Percentiles rank a stretch among this genome's conserved stretches.
Conservation (phyloP, 2,113 vertebrate genomes). For the Scophthalmus maximus region DNA sequence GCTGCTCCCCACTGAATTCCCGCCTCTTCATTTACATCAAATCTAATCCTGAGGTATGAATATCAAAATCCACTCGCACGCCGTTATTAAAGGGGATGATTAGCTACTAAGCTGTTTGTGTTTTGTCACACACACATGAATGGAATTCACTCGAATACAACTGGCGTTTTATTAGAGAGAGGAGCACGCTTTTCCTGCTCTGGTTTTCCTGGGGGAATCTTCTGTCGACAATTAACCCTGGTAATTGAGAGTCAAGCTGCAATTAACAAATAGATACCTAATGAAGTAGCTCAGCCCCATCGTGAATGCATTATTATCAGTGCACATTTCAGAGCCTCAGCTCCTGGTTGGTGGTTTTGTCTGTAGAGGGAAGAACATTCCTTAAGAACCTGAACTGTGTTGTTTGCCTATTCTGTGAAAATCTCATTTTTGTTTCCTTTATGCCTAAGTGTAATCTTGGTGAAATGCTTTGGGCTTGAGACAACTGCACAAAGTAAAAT, state of each 20-base stretch:
- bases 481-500: conserved; percentile 20
- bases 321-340: conserved; percentile 48
- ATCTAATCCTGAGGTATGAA: conserved; percentile 72
- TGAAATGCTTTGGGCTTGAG: conserved; percentile 43
- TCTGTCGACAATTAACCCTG: conserved; percentile 81
- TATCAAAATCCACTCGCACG: conserved; percentile 60
- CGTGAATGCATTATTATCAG: conserved; percentile 75
- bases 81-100: conserved; percentile 69
- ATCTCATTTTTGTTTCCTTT: conserved; percentile 13
- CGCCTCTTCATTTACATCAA: conserved; percentile 66
- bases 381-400: neutral
- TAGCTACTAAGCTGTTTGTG: conserved; percentile 57
- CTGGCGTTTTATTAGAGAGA: conserved; percentile 65
- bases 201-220: conserved; percentile 71
- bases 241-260: conserved; percentile 83
- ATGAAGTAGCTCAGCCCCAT: conserved; percentile 76
- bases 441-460: neutral
- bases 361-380: conserved; percentile 23
- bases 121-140: conserved; percentile 67
- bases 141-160: conserved; percentile 69
- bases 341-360: conserved; percentile 45
- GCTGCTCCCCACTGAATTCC: conserved; percentile 38
- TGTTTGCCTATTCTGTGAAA: conserved; percentile 1
- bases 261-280: conserved; percentile 83
- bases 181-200: conserved; percentile 53